Base-by-base conservation (phyloP, 2,113 vertebrate species). In the Microtus richardsoni region DNA sequence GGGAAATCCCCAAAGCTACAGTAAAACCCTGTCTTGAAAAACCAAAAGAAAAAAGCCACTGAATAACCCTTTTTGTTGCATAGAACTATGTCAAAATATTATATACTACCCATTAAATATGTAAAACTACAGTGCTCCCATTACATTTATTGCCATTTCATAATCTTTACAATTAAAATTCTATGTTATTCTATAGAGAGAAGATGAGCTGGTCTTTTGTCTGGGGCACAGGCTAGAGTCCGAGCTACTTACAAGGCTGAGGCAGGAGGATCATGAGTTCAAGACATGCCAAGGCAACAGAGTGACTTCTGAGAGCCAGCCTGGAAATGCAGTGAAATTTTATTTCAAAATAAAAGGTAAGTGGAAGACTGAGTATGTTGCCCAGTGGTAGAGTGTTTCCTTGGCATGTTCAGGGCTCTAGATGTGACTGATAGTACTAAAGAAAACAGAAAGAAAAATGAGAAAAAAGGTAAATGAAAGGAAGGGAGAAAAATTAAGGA, bases 141-240 rank as follows among this genome's bases (percentile, higher is more conserved):
- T 12, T 49, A 71, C 8, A 71, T 22, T 89, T 39, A 93, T 87
- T 91, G 17, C 4, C 26, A 9, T 64, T 64, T 91, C 70, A 82
- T 73, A 1, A 71, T 64, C 83, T 94, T 88, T 92, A 88, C 28
- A 52, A 73, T 82, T 88, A 77, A 79, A 87, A 41, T 83, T 95
- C 17, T 62, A 19, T 36, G 41, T 91, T 84, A 47, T 60, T 91
- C 49, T 52, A 7, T 26, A 49, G 1, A 82, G 36, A 26, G 88
- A 94, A 78, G 26, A 10, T 12, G 70, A 64, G 1, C 1, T 86
- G 19, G 17, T 7, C 30, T 86, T 49, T 52, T 49, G 10, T 86
- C 44, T 70, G 11, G 30, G 9, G 1, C 2, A 2, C 41, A 66
- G 39, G 8, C 60, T 66, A 28, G 36, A 33, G 26, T 85, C 19